These are phyloP conservation scores for Leptobrachium ailaonicum DNA, from an alignment of 2,113 vertebrate species.

Conservation along the genomic window DNA sequence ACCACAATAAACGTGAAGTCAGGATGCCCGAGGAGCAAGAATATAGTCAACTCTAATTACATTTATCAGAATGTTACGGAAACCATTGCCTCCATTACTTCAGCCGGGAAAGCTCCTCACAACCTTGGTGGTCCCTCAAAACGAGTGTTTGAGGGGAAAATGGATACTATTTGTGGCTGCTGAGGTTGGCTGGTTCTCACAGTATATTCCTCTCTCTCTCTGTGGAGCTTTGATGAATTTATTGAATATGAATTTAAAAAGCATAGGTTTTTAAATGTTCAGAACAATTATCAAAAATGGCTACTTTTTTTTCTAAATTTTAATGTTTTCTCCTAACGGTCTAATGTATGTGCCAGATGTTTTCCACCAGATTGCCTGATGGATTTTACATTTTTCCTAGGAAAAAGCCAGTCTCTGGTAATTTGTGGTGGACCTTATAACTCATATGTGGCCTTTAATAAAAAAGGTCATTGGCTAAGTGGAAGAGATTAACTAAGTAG, in stretches of 20 bases:
- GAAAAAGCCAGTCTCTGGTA: constrained; percentile 6
- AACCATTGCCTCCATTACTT: constrained; percentile 13
- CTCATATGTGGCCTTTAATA: background rate
- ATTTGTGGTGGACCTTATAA: background rate
- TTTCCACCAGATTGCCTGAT: constrained; percentile 29
- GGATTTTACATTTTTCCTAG: constrained; percentile 19
- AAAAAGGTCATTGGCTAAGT: background rate
- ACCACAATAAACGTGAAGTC: constrained; percentile 14
- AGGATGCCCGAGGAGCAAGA: background rate
- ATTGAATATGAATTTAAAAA: constrained; percentile 44
- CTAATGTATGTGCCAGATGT: constrained; percentile 41
- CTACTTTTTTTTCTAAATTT: constrained; percentile 15
- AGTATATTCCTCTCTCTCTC: constrained; percentile 33
- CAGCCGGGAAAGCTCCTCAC: constrained; percentile 9
- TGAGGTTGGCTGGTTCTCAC: constrained; percentile 33
- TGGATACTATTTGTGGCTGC: constrained; percentile 25
- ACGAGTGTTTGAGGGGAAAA: constrained; percentile 29
- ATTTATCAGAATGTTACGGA: constrained; percentile 34
- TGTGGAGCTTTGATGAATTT: constrained; percentile 36
- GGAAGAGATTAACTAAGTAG: constrained; percentile 1
- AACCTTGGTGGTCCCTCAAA: constrained; percentile 38
- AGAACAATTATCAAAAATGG: constrained; percentile 38
- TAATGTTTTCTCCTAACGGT: constrained; percentile 10
- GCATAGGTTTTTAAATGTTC: constrained; percentile 41
- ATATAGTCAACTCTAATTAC: constrained; percentile 25